Percentiles rank a stretch among this genome's conserved stretches.
phyloP scores from a whole-genome alignment of 2,113 vertebrate species.

The Chloropsis hardwickii region DNA sequence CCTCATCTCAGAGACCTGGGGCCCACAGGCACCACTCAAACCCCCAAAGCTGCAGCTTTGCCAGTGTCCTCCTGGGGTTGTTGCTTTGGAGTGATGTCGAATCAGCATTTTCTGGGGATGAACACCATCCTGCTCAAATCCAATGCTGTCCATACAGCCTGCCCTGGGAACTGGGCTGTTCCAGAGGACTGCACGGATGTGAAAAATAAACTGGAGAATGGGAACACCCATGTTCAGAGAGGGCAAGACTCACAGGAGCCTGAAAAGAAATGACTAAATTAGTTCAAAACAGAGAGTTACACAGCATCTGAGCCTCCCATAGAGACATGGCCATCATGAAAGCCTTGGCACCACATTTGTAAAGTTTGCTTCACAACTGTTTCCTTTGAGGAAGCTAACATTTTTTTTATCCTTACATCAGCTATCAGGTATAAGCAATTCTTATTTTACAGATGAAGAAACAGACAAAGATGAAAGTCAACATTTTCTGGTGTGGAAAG shows the following conservation, averaged over 20 bases:
- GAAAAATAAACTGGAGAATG: background rate
- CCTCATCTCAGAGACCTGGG: background rate
- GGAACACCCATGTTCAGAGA: slow-evolving; percentile 33
- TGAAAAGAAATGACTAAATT: background rate
- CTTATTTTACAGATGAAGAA: background rate
- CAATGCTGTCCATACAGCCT: background rate
- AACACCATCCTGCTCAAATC: background rate
- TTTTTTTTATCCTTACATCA: background rate
- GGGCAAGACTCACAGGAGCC: background rate
- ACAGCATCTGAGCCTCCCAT: background rate
- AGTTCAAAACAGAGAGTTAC: background rate
- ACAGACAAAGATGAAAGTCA: background rate
- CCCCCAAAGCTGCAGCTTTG: background rate
- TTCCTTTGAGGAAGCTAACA: background rate
- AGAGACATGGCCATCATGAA: background rate
- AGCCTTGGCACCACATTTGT: background rate
- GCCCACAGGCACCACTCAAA: background rate
- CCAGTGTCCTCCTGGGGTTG: background rate
- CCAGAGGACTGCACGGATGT: background rate
- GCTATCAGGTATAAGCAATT: background rate
- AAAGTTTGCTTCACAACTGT: background rate
- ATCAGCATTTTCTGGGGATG: background rate
- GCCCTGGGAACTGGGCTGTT: background rate
- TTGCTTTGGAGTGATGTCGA: background rate
- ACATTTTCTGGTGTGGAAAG: background rate